Conservation (phyloP, 2,797 vertebrate species). For the Lagodon rhomboides region DNA sequence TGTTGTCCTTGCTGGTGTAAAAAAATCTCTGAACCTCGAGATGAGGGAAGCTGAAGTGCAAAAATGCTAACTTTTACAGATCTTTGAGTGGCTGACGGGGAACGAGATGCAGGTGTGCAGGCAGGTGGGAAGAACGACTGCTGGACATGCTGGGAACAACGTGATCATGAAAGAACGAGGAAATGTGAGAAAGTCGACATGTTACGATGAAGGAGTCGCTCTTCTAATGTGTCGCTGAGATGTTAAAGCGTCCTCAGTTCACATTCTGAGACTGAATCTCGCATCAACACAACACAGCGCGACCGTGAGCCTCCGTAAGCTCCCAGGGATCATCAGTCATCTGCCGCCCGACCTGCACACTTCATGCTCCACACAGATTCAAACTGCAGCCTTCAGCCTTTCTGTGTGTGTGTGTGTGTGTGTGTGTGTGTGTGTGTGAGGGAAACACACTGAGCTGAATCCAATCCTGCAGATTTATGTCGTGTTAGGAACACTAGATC, state of each 20-base stretch:
- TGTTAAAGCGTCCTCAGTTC: neutral
- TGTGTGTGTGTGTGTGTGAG: too few relatives aligned
- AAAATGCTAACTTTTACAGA: too few relatives aligned
- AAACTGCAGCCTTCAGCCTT: conserved; percentile 11
- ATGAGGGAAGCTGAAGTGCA: too few relatives aligned
- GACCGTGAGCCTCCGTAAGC: conserved; percentile 41
- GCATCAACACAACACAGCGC: conserved; percentile 15
- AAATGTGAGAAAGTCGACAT: too few relatives aligned
- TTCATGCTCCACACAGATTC: conserved; percentile 25
- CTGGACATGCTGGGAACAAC: neutral
- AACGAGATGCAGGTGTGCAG: neutral
- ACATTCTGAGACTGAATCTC: conserved; percentile 7
- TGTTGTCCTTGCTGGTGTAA: too few relatives aligned
- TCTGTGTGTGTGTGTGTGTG: conserved; percentile 7
- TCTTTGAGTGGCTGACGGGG: neutral
- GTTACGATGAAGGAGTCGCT: neutral
- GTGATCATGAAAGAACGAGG: too few relatives aligned
- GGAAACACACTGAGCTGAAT: conserved; percentile 42
- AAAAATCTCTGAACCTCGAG: too few relatives aligned
- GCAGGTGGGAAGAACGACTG: neutral
- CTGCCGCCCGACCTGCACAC: conserved; percentile 45
- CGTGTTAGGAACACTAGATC: conserved; percentile 42
- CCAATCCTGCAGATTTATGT: conserved; percentile 47
- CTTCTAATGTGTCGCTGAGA: neutral
- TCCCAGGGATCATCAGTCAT: conserved; percentile 63